Base-by-base conservation (phyloP, 2,888 invertebrate species). In the Pocota personata region DNA sequence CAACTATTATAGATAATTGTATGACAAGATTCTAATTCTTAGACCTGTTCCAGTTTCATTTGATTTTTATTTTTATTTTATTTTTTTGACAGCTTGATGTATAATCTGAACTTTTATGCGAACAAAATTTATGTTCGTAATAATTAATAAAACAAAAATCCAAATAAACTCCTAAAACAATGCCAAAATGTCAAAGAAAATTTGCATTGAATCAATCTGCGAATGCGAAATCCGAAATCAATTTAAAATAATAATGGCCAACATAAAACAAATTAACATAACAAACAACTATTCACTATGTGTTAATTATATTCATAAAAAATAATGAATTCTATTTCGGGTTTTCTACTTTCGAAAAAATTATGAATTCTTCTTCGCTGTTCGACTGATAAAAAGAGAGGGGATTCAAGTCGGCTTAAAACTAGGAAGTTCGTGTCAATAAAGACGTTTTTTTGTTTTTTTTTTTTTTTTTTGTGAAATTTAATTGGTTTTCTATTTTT, bases 161-260 rank as follows among this genome's bases (percentile, higher is more conserved):
- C 24, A 37, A n/a, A n/a, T n/a, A n/a, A n/a, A 8, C 4, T n/a
- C 14, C n/a, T 32, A 35, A 2, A 37, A 24, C 24, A 12, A 19
- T 57, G 16, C 32, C 32, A 57, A 57, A 32, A 57, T 57, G 35
- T 35, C 32, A 57, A 35, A 35, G 0, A 35, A 16, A 19, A 62
- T 62, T 62, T 46, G 30, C 62, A 40, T 62, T 35, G 8, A 62
- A 62, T 62, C 62, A 62, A 62, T 62, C 62, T 46, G 27, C 30
- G 43, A 10, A 21, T n/a, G 10, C 4, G 14, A 27, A 62, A 30
- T 1, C 27, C 14, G n/a, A 30, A 16, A 27, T 46, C 1, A 62
- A 43, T 62, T 43, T 12, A 7, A 43, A 30, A 16, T 19, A 46
- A 14, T 62, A 62, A 30, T 62, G 43, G 16, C 62, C 62, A 30